A percentile compares a stretch with the other conserved stretches of the same genome.
Conservation (phyloP, 1,140 invertebrate genomes). For the Bilobella aurantiaca region DNA sequence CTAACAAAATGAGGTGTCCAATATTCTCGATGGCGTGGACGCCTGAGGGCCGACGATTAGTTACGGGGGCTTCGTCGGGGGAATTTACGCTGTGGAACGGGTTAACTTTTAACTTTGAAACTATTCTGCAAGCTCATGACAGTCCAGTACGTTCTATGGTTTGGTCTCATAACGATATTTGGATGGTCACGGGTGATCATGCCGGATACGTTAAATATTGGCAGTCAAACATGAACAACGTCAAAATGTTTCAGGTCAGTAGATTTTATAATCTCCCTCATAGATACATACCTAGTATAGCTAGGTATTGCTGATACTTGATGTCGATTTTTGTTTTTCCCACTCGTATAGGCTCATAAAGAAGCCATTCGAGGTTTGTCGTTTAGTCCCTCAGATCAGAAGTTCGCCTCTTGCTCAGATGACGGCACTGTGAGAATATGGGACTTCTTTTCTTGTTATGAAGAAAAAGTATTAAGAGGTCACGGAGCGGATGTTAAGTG, state of each 20-base stretch:
- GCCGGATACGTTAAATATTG: slow-evolving; percentile 99
- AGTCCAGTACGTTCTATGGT: slow-evolving; percentile 95
- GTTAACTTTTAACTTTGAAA: slow-evolving; percentile 99
- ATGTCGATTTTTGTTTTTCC: background rate
- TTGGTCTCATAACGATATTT: slow-evolving; percentile 97
- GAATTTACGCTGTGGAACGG: slow-evolving; percentile 99
- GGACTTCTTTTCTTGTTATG: slow-evolving; percentile 94
- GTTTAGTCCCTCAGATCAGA: slow-evolving; percentile 97
- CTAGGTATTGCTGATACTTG: too few relatives aligned
- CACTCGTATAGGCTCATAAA: slow-evolving; percentile 92
- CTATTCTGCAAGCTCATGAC: slow-evolving; percentile 98
- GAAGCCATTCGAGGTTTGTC: slow-evolving; percentile 91
- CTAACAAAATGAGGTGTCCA: slow-evolving; percentile 98
- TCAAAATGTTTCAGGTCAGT: slow-evolving; percentile 93
- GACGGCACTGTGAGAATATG: slow-evolving; percentile 96
- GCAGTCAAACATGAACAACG: slow-evolving; percentile 99
- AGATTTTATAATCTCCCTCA: too few relatives aligned
- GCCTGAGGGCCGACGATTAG: slow-evolving; percentile 89
- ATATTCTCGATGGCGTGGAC: slow-evolving; percentile 99
- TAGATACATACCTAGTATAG: too few relatives aligned
- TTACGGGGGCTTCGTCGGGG: slow-evolving; percentile 96
- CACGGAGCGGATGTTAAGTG: slow-evolving; percentile 99
- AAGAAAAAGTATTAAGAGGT: slow-evolving; percentile 90
- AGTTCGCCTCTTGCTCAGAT: slow-evolving; percentile 98
- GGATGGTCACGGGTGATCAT: slow-evolving; percentile 99